phyloP scores from a whole-genome alignment of 2,797 vertebrate species.

The Lophius americanus region DNA sequence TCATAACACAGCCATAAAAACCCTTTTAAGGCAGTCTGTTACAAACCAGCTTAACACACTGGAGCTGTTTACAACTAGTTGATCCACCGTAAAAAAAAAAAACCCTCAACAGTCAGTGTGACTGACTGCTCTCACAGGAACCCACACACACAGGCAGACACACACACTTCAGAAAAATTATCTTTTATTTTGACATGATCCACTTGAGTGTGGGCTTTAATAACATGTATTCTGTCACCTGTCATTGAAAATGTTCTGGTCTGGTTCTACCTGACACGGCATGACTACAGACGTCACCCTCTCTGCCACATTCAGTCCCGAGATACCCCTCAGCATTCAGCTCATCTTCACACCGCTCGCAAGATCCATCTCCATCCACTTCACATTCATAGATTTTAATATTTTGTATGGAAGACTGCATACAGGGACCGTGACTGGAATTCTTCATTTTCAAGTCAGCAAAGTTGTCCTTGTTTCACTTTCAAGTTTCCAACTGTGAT shows the following conservation, averaged over 20 bases:
- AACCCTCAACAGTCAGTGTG: constrained; percentile 36
- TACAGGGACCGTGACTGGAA: not conserved
- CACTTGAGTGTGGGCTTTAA: constrained; percentile 17
- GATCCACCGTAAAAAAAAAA: constrained; percentile 50
- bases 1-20: constrained; percentile 62
- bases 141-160: constrained; percentile 17
- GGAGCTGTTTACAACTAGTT: constrained; percentile 63
- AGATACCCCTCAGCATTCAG: not conserved
- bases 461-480: not conserved
- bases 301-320: constrained; percentile 8
- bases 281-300: constrained; percentile 12
- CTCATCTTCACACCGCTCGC: not conserved
- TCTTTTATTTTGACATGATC: constrained; percentile 32
- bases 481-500: too few species aligned
- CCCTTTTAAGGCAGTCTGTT: constrained; percentile 60
- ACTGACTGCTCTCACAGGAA: constrained; percentile 44
- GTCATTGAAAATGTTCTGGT: constrained; percentile 21
- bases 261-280: constrained; percentile 35
- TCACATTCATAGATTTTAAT: not conserved
- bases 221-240: constrained; percentile 34
- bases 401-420: not conserved
- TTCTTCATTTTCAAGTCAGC: not conserved
- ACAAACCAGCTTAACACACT: constrained; percentile 62
- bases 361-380: not conserved
- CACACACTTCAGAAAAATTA: constrained; percentile 15